phyloP scores from a whole-genome alignment of 2,113 vertebrate species.

The Megaceryle torquata region DNA sequence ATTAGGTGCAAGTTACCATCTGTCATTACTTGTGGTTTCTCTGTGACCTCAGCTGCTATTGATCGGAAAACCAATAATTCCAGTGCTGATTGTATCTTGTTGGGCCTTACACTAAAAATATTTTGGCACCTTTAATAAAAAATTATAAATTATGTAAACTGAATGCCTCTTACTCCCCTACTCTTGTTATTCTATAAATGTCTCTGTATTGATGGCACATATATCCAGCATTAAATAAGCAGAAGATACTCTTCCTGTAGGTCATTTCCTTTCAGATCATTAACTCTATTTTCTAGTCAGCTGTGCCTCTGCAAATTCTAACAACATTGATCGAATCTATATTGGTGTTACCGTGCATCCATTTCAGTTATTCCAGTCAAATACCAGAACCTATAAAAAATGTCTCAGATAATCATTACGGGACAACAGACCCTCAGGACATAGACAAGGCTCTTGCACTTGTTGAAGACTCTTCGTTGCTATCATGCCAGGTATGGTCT shows the following conservation, averaged over 20 bases:
- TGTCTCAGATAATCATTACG: neutral
- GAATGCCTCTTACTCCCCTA: neutral
- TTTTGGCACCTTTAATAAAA: neutral
- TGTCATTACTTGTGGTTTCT: neutral
- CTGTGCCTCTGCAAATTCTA: neutral
- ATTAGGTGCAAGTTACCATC: neutral
- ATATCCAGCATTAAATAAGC: neutral
- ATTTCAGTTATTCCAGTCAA: neutral
- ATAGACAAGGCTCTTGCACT: neutral
- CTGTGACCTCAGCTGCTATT: neutral
- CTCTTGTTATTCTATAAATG: neutral
- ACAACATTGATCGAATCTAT: neutral
- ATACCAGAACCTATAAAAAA: neutral
- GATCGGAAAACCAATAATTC: neutral
- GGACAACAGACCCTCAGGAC: neutral
- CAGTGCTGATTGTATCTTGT: neutral
- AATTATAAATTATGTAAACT: neutral
- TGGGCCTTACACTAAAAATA: neutral
- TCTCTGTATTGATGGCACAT: neutral
- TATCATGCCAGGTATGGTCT: neutral
- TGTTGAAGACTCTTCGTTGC: neutral
- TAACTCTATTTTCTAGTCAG: neutral
- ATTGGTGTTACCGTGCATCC: neutral
- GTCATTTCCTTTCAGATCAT: neutral
- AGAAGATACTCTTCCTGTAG: neutral